phyloP scores from a whole-genome alignment of 2,888 invertebrate genomes.

The Apeira syringaria region DNA sequence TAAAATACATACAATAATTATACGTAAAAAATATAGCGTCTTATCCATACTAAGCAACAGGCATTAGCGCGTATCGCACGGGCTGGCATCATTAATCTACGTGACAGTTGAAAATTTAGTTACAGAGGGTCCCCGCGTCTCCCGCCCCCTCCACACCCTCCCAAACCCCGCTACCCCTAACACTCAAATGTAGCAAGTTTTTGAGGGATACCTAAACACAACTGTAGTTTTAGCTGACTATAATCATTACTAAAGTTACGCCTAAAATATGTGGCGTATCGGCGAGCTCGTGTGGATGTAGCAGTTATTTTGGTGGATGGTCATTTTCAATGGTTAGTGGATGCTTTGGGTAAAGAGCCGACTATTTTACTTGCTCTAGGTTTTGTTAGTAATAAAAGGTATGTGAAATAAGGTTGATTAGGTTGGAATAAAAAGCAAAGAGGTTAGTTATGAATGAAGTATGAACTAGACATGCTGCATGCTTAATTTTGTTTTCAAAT shows the following conservation, averaged over 20 bases:
- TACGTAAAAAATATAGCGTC: conserved; percentile 32
- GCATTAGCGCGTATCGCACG: conserved; percentile 83
- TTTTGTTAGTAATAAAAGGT: no score
- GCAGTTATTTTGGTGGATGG: conserved; percentile 1
- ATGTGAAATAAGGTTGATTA: no score
- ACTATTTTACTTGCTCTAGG: no score
- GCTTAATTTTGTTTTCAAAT: no score
- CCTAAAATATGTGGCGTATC: conserved; percentile 18
- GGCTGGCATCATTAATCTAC: conserved; percentile 84
- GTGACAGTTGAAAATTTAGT: conserved; percentile 85
- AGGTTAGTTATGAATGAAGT: no score
- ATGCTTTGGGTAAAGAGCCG: background rate
- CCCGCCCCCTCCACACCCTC: conserved; percentile 37
- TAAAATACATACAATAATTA: background rate
- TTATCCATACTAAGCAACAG: conserved; percentile 66
- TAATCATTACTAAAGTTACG: conserved; percentile 30
- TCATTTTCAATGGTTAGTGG: background rate
- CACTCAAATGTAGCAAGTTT: conserved; percentile 60
- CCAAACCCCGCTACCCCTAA: conserved; percentile 30
- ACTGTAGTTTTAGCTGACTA: conserved; percentile 27
- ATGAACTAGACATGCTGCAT: no score
- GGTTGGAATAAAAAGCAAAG: no score
- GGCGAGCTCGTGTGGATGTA: background rate
- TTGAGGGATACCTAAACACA: conserved; percentile 52
- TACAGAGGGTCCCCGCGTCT: conserved; percentile 73